Percentiles rank a stretch among this genome's conserved stretches.
These are phyloP conservation scores for Callimorpha dominula DNA, from an alignment of 2,888 invertebrate species.

Conservation along the genomic window DNA sequence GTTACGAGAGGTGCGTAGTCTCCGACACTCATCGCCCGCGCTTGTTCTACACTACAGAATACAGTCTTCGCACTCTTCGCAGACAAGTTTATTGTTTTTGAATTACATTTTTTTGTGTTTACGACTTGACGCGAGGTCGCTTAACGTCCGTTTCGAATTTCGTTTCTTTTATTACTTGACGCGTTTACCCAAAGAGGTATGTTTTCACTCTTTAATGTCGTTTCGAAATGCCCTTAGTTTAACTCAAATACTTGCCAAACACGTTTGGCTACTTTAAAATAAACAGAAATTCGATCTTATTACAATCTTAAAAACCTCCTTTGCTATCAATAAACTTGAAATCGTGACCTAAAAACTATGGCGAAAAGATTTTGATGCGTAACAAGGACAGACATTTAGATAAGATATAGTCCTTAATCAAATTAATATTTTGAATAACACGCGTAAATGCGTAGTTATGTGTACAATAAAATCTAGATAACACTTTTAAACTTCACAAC, in stretches of 20 bases:
- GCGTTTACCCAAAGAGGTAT: constrained; percentile 51
- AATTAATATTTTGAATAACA: constrained; percentile 16
- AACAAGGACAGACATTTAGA: constrained; percentile 18
- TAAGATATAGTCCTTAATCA: constrained; percentile 10
- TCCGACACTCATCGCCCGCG: background rate
- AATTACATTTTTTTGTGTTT: constrained; percentile 82
- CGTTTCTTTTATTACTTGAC: constrained; percentile 67
- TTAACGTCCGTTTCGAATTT: constrained; percentile 75
- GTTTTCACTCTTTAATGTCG: constrained; percentile 44
- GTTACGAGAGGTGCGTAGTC: background rate
- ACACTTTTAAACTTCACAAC: constrained; percentile 1
- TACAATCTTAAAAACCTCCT: constrained; percentile 31
- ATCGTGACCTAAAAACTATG: constrained; percentile 50
- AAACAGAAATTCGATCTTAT: constrained; percentile 37
- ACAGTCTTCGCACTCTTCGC: constrained; percentile 49
- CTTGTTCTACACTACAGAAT: background rate
- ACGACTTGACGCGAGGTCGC: constrained; percentile 78
- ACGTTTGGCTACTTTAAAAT: constrained; percentile 40
- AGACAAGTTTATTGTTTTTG: constrained; percentile 82
- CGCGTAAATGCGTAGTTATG: constrained; percentile 8
- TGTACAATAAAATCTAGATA: constrained; percentile 14
- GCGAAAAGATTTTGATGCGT: constrained; percentile 30
- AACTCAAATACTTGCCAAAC: constrained; percentile 51
- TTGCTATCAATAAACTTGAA: constrained; percentile 40
- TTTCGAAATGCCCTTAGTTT: constrained; percentile 47